These are phyloP conservation scores for Sturnira hondurensis DNA, from an alignment of 2,113 vertebrate species.

Conservation along the genomic window DNA sequence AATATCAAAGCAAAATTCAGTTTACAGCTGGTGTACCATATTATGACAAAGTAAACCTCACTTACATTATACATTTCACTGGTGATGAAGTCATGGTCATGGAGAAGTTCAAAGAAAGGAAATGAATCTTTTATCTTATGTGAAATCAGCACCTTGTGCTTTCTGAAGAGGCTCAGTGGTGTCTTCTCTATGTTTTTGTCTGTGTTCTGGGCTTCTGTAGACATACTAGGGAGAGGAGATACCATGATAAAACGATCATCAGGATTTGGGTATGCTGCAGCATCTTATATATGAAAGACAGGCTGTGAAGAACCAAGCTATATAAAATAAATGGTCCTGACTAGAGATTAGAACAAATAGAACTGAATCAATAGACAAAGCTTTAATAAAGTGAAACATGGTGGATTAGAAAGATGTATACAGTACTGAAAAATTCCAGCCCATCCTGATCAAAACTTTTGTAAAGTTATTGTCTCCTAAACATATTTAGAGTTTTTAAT, in stretches of 20 bases:
- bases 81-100: conserved; percentile 45
- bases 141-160: conserved; percentile 37
- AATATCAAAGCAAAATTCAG: not conserved
- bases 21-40: not conserved
- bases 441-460: not conserved
- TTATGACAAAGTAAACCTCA: not conserved
- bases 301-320: not conserved
- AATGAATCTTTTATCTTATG: conserved; percentile 19
- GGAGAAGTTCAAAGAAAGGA: conserved; percentile 61
- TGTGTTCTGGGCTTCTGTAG: accelerated
- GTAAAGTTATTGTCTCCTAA: not conserved
- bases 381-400: not conserved
- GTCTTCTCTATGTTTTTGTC: not conserved
- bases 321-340: not conserved
- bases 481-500: not conserved
- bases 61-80: conserved; percentile 47
- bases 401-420: not conserved
- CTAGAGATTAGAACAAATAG: not conserved
- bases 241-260: not conserved
- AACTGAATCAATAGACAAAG: not conserved
- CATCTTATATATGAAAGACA: not conserved
- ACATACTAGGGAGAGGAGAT: not conserved
- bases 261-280: not conserved
- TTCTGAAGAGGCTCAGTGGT: not conserved
- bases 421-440: not conserved